Evolutionary conservation across 2,797 vertebrate genomes (phyloP).

Genomic region (Enteromius treurensis): DNA sequence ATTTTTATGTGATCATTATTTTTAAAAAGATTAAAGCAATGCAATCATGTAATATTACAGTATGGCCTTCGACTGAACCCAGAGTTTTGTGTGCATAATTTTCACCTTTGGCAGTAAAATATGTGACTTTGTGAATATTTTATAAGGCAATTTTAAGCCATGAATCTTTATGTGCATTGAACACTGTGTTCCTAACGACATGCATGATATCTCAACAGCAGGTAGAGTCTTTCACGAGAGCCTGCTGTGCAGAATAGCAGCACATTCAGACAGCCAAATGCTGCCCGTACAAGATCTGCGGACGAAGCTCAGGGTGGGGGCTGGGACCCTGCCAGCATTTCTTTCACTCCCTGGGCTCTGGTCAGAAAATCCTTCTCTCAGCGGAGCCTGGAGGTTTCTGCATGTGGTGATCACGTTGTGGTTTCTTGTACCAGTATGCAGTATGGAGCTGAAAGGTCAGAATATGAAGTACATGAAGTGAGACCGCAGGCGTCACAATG

Average conservation of each 20-base stretch:
- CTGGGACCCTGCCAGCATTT: slow-evolving; percentile 21
- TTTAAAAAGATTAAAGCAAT: slow-evolving; percentile 22
- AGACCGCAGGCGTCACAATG: slow-evolving; percentile 1
- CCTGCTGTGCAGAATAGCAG: slow-evolving; percentile 49
- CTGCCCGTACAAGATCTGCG: slow-evolving; percentile 32
- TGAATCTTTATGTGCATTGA: not conserved
- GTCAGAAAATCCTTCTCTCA: slow-evolving; percentile 22
- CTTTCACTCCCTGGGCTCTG: not conserved
- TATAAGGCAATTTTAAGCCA: not conserved
- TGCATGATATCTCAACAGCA: slow-evolving; percentile 38
- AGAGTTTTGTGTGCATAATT: not conserved
- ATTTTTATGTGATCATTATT: slow-evolving; percentile 21
- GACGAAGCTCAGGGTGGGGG: slow-evolving; percentile 1
- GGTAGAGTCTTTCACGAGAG: slow-evolving; percentile 29
- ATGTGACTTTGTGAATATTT: not conserved
- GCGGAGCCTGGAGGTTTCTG: slow-evolving; percentile 13
- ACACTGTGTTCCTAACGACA: slow-evolving; percentile 7
- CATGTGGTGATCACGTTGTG: not conserved
- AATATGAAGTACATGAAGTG: slow-evolving; percentile 28
- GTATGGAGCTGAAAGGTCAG: slow-evolving; percentile 29
- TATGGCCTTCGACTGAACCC: slow-evolving; percentile 5
- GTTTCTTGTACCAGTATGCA: not conserved
- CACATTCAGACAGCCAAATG: slow-evolving; percentile 48
- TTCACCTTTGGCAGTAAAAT: not conserved
- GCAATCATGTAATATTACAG: slow-evolving; percentile 2